phyloP scores from a whole-genome alignment of 2,797 vertebrate genomes.

The Crenuchus spilurus region DNA sequence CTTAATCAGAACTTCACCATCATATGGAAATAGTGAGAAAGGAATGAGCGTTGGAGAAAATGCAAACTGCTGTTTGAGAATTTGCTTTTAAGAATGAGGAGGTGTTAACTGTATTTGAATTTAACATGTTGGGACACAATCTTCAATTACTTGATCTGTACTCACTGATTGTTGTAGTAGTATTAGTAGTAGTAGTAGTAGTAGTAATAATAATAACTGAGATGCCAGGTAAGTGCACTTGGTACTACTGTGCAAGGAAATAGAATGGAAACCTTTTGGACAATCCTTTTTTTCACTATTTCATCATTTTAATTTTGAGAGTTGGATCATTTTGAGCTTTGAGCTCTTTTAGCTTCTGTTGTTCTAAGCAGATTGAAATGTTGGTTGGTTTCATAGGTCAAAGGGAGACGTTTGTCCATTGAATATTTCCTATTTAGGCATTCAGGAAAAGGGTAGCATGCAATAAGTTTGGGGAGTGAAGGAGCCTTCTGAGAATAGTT shows the following conservation, averaged over 20 bases:
- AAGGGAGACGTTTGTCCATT: not conserved
- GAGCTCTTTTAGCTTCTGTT: too few species aligned
- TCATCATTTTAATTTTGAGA: not conserved
- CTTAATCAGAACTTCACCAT: slow-evolving; percentile 85
- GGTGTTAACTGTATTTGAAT: not conserved
- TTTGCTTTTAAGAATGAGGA: not conserved
- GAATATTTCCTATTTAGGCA: not conserved
- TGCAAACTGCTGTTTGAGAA: not conserved
- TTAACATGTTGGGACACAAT: not conserved
- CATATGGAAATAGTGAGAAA: slow-evolving; percentile 74
- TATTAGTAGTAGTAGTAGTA: too few species aligned
- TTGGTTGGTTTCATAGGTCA: not conserved
- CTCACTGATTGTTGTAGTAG: slow-evolving; percentile 13
- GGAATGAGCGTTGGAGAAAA: not conserved
- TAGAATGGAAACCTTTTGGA: not conserved
- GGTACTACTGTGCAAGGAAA: slow-evolving; percentile 2
- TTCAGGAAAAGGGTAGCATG: slow-evolving; percentile 2
- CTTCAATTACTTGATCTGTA: not conserved
- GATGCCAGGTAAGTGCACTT: not conserved
- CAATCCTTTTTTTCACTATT: not conserved
- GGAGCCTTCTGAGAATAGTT: not conserved
- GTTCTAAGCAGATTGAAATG: not conserved
- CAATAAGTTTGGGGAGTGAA: not conserved
- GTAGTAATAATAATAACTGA: slow-evolving; percentile 6
- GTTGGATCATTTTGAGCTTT: slow-evolving; percentile 11